These are phyloP conservation scores for Enteromius fasciolatus DNA, from an alignment of 2,797 vertebrate genomes.

Conservation along the genomic window DNA sequence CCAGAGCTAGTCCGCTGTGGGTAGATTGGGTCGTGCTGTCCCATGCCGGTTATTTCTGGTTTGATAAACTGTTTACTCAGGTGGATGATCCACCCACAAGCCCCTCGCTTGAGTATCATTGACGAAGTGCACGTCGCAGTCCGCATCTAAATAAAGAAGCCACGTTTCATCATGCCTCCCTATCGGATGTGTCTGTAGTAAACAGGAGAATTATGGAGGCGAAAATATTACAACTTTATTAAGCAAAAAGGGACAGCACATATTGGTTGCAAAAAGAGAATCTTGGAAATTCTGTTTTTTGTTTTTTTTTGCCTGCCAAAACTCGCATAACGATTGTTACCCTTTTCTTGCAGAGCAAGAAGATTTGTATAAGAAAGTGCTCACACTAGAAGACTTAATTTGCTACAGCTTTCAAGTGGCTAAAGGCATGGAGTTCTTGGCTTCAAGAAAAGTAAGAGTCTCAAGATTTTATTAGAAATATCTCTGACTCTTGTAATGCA, in stretches of 20 bases:
- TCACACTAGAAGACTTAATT: conserved; percentile 92
- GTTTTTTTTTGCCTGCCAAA: conserved; percentile 32
- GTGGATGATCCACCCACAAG: conserved; percentile 68
- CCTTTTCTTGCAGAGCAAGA: conserved; percentile 83
- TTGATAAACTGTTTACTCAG: conserved; percentile 83
- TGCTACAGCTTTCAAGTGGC: conserved; percentile 96
- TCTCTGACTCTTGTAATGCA: background rate
- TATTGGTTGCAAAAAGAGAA: background rate
- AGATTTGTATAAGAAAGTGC: conserved; percentile 88
- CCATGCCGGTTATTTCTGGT: conserved; percentile 75
- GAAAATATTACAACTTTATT: conserved; percentile 26
- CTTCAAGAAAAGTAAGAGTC: conserved; percentile 88
- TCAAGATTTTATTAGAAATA: background rate
- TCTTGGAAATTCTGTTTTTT: conserved; percentile 10
- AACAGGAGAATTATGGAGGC: conserved; percentile 26
- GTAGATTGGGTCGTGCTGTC: conserved; percentile 44
- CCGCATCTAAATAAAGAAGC: conserved; percentile 64
- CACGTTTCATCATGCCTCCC: conserved; percentile 55
- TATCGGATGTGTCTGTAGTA: conserved; percentile 69
- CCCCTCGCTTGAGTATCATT: conserved; percentile 44
- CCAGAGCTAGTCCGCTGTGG: conserved; percentile 58
- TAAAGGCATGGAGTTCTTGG: conserved; percentile 96
- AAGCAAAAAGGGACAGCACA: background rate
- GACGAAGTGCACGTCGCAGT: conserved; percentile 64
- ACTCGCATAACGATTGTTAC: conserved; percentile 34